Conservation (phyloP, 2,113 vertebrate species). For the Xenopus laevis region DNA sequence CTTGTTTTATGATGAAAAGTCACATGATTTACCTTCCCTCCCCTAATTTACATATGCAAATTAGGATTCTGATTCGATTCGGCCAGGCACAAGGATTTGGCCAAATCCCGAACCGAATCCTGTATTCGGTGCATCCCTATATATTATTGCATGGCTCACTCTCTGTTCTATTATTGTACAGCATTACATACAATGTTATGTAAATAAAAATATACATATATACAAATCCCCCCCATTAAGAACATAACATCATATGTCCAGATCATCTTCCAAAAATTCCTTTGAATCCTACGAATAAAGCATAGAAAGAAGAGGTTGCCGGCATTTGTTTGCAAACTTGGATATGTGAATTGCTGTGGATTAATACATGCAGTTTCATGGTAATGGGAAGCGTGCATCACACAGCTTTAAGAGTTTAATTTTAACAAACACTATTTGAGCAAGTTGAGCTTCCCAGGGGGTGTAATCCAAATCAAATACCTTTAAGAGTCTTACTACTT, state of each 20-base stretch:
- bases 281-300: neutral
- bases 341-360: conserved; percentile 7
- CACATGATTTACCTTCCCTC: too few relatives aligned
- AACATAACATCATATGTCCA: neutral
- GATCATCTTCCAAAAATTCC: neutral
- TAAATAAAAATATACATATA: too few relatives aligned
- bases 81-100: too few relatives aligned
- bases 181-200: too few relatives aligned
- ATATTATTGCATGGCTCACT: too few relatives aligned
- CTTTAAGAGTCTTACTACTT: conserved; percentile 66
- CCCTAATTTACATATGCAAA: too few relatives aligned
- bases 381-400: conserved; percentile 28
- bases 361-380: conserved; percentile 26
- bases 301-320: conserved; percentile 2
- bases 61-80: too few relatives aligned
- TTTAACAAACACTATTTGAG: conserved; percentile 37
- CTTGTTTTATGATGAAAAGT: too few relatives aligned
- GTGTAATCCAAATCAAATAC: conserved; percentile 66
- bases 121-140: too few relatives aligned
- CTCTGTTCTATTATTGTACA: too few relatives aligned
- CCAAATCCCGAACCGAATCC: too few relatives aligned
- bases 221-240: too few relatives aligned
- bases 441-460: conserved; percentile 47
- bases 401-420: conserved; percentile 41
- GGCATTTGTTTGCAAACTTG: conserved; percentile 11